Percentiles rank a stretch among this genome's conserved stretches.
Evolutionary conservation across 2,888 invertebrate genomes (phyloP).

Genomic region (Apamea sordens): DNA sequence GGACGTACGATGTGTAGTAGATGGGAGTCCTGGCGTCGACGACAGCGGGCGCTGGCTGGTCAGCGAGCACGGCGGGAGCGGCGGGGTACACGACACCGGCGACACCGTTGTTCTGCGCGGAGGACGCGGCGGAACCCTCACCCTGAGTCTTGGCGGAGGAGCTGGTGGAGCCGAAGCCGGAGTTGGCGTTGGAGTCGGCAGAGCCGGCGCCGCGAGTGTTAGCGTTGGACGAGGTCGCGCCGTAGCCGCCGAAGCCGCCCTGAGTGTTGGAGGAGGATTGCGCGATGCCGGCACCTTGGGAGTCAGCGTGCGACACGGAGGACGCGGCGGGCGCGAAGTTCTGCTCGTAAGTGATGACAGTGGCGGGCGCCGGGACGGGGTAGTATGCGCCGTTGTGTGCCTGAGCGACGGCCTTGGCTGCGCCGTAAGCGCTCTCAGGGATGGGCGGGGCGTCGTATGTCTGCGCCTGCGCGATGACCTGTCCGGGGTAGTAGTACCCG

Average conservation of each 20-base stretch:
- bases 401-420: conserved; percentile 67
- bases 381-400: conserved; percentile 74
- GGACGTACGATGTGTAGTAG: conserved; percentile 71
- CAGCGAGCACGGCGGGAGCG: conserved; percentile 45
- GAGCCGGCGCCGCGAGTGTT: conserved; percentile 76
- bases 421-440: conserved; percentile 57
- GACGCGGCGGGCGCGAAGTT: conserved; percentile 74
- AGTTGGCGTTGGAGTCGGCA: conserved; percentile 81
- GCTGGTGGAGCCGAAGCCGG: conserved; percentile 73
- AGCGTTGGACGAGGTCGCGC: conserved; percentile 78
- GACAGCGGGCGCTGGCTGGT: conserved; percentile 65
- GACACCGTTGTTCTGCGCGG: conserved; percentile 72
- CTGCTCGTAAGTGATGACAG: conserved; percentile 82
- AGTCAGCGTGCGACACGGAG: conserved; percentile 75
- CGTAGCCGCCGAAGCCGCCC: conserved; percentile 72
- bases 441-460: conserved; percentile 37
- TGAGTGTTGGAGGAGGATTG: conserved; percentile 79
- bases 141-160: conserved; percentile 77
- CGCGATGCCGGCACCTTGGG: conserved; percentile 77
- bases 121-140: conserved; percentile 77
- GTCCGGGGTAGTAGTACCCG: conserved; percentile 75
- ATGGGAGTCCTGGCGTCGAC: conserved; percentile 77
- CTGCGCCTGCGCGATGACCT: conserved; percentile 73
- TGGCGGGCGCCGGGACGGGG: conserved; percentile 79
- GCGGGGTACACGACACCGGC: conserved; percentile 69